These are phyloP conservation scores for Tragelaphus oryx DNA, from an alignment of 2,797 vertebrate genomes.

Conservation along the genomic window DNA sequence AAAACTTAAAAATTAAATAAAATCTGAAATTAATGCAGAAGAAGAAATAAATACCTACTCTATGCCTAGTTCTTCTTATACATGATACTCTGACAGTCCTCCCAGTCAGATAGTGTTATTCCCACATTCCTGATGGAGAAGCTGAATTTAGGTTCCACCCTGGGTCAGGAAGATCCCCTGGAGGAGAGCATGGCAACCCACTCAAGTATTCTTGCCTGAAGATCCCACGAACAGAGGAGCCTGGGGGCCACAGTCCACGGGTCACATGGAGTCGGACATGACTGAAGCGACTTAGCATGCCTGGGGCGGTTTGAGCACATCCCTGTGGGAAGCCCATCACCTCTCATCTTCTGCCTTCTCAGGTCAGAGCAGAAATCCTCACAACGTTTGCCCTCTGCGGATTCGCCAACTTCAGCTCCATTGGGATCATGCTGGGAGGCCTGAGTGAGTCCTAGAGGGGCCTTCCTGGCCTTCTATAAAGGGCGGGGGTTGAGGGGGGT, in stretches of 20 bases:
- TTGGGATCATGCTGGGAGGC: slow-evolving; percentile 94
- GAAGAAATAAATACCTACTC: neutral
- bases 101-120: neutral
- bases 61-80: neutral
- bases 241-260: neutral
- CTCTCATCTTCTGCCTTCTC: slow-evolving; percentile 18
- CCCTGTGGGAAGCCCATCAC: neutral
- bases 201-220: neutral
- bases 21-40: neutral
- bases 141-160: neutral
- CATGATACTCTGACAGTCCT: neutral
- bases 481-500: neutral
- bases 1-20: neutral
- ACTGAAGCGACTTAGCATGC: neutral
- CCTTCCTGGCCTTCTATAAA: neutral
- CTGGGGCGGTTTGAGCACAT: neutral
- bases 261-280: neutral
- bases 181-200: neutral
- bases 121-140: neutral
- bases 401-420: slow-evolving; percentile 95
- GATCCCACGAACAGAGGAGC: neutral
- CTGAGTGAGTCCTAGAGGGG: slow-evolving; percentile 86
- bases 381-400: slow-evolving; percentile 94
- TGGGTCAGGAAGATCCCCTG: neutral
- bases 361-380: slow-evolving; percentile 92